Conservation (phyloP, 2,797 vertebrate species). For the Clarias platycephalus region DNA sequence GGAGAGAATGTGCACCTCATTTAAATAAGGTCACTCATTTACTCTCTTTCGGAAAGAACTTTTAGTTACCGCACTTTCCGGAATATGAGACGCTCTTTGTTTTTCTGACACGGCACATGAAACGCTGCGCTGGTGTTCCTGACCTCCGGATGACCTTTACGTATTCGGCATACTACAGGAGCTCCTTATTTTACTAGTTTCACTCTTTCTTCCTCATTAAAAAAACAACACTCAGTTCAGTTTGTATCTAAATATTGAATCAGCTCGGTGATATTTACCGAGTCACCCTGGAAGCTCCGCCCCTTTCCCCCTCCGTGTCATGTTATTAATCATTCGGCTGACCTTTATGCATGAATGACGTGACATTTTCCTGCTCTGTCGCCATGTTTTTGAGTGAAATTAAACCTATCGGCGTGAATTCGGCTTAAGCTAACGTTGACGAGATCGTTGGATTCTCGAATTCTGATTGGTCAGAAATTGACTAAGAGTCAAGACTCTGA, state of each 20-base stretch:
- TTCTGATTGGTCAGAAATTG: neutral
- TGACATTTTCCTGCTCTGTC: neutral
- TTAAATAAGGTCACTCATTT: constrained; percentile 14
- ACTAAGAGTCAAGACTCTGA: no score
- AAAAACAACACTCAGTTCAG: no score
- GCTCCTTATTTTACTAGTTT: neutral
- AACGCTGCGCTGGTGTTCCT: no score
- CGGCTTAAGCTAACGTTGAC: no score
- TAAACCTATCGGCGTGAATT: no score
- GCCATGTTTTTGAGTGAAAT: neutral
- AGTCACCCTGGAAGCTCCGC: neutral
- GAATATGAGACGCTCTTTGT: neutral
- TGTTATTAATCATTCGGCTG: neutral
- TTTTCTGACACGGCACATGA: neutral
- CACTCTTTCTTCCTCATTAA: neutral
- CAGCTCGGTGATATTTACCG: neutral
- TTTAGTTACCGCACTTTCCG: neutral
- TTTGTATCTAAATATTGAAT: neutral
- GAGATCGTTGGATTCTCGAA: neutral
- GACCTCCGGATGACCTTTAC: neutral
- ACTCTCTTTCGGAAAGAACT: neutral
- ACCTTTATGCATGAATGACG: neutral
- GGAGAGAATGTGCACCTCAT: constrained; percentile 3
- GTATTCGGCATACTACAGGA: neutral
- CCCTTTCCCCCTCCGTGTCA: no score